phyloP scores from a whole-genome alignment of 2,113 vertebrate species.

The Bos javanicus region DNA sequence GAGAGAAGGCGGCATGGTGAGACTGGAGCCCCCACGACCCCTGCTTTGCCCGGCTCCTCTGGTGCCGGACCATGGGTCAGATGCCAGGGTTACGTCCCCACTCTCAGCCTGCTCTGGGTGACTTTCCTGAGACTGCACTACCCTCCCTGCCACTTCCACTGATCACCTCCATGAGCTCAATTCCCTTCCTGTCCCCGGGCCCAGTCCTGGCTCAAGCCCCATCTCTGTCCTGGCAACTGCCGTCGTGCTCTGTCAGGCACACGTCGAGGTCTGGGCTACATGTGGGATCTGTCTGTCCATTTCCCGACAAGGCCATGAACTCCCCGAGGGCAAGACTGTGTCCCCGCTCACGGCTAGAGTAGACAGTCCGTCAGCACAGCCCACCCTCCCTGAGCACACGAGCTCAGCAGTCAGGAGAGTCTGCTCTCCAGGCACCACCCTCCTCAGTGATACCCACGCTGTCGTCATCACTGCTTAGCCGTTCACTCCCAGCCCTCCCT shows the following conservation, averaged over 20 bases:
- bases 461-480: background rate
- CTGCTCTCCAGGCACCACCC: background rate
- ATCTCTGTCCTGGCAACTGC: background rate
- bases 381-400: background rate
- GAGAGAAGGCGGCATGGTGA: background rate
- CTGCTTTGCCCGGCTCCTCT: rapidly evolving
- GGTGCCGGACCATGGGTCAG: rapidly evolving
- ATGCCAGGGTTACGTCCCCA: background rate
- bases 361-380: background rate
- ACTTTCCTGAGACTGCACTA: background rate
- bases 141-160: background rate
- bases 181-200: background rate
- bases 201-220: background rate
- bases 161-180: rapidly evolving
- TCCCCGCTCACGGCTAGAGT: rapidly evolving
- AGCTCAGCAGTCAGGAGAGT: background rate
- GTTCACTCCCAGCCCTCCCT: background rate
- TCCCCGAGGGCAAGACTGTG: background rate
- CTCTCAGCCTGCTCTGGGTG: background rate
- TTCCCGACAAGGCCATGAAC: background rate
- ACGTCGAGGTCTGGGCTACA: background rate
- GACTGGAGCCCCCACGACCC: too few relatives aligned
- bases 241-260: rapidly evolving
- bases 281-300: too few relatives aligned
- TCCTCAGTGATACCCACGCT: background rate